A percentile compares a stretch with the other conserved stretches of the same genome.
These are phyloP conservation scores for Neotoxoptera formosana DNA, from an alignment of 1,140 invertebrate species.

Conservation along the genomic window DNA sequence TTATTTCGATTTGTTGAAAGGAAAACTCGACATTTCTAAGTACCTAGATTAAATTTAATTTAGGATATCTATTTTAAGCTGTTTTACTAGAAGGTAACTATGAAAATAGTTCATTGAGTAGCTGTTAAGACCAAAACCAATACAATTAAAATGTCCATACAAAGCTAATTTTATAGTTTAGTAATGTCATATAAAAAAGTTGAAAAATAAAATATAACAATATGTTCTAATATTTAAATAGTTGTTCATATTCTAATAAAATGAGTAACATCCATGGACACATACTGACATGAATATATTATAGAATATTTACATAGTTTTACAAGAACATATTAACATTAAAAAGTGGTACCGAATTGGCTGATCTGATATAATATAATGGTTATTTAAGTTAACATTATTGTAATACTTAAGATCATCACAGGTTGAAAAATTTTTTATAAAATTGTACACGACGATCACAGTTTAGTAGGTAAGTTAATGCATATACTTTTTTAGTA, in stretches of 20 bases:
- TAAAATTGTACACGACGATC: neutral
- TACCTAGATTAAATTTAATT: neutral
- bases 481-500: neutral
- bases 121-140: no score
- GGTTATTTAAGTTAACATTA: no score
- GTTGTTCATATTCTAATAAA: no score
- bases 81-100: neutral
- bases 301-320: no score
- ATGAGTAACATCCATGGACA: no score
- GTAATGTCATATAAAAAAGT: neutral
- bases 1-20: neutral
- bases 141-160: neutral
- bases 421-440: neutral
- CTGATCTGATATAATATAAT: no score
- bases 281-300: no score
- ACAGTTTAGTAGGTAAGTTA: neutral
- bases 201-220: neutral
- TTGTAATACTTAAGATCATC: no score
- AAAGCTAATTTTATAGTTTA: neutral
- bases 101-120: no score
- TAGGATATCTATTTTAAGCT: neutral
- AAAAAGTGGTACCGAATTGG: no score
- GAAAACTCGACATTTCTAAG: neutral
- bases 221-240: neutral
- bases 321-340: no score